Base-by-base conservation (phyloP, 2,888 invertebrate species). In the Drosophila quasianomalipes region DNA sequence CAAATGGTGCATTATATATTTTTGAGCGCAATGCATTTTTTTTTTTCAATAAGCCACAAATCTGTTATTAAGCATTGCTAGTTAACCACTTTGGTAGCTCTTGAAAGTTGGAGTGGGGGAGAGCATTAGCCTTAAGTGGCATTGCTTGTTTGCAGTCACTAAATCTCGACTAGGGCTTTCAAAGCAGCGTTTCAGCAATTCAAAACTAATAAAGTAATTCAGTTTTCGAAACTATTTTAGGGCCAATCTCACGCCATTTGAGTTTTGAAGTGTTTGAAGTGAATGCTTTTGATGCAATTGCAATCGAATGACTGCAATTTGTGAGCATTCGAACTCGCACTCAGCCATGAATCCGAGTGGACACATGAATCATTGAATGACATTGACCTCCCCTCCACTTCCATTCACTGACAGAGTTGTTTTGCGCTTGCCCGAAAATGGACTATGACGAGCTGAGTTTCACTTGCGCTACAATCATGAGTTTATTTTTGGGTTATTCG, bases 191-290 rank as follows among this genome's bases (percentile, higher is more conserved):
- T 49, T 37, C 6, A 33, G 31, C 53, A 37, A 62, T 51, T 59
- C 51, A 44, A 47, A 65, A 49, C 62, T 62, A 35, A 53, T 47
- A 51, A 76, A 76, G 59, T 28, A 60, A 33, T 39, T 59, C 31
- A 37, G 33, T 33, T 70, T 69, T 68, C 3, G 41, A 41, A 66
- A 66, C 49, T 74, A 59, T 28, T 67, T 71, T 61, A 19, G 61
- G 35, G 44, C 12, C 73, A 77, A 69, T 81, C 81, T 52, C 54
- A 67, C 51, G 67, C 64, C 41, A 52, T 61, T 70, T 71, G 64
- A 79, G 16, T 47, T 47, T 26, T 47, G 16, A 47, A 47, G 47
- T 47, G 51, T 28, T 58, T 60, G 53, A 49, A 74, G 62, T 74
- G 63, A 58, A 47, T 60, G 53, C 54, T 35, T 37, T 54, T 58